These are phyloP conservation scores for Pluvialis apricaria DNA, from an alignment of 2,113 vertebrate species.

Conservation along the genomic window DNA sequence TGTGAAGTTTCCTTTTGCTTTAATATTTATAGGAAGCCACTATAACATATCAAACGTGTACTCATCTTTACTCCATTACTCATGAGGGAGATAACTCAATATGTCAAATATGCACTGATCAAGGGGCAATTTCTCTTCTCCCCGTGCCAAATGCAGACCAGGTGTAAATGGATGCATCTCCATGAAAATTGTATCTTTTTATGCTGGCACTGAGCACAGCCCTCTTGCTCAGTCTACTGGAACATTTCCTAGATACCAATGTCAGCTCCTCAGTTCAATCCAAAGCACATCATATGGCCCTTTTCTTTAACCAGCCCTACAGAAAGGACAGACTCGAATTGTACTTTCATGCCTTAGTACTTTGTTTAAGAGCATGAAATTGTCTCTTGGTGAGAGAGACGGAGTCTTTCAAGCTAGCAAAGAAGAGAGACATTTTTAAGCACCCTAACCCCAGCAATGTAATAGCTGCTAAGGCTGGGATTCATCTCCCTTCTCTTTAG, in stretches of 20 bases:
- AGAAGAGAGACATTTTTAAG: neutral
- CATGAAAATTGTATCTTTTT: constrained; percentile 9
- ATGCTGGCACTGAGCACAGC: neutral
- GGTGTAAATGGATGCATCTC: constrained; percentile 54
- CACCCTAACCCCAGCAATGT: constrained; percentile 15
- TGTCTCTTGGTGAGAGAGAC: constrained; percentile 13
- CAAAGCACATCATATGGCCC: neutral
- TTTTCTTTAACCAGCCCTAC: constrained; percentile 25
- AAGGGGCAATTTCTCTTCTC: constrained; percentile 55
- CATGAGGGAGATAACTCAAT: constrained; percentile 36
- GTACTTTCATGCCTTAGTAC: constrained; percentile 53
- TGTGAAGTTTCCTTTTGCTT: constrained; percentile 49
- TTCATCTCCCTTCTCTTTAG: constrained; percentile 31
- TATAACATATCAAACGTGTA: constrained; percentile 47
- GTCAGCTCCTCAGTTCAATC: constrained; percentile 23
- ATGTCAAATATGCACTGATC: constrained; percentile 41
- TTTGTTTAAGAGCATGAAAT: constrained; percentile 62
- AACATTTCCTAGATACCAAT: constrained; percentile 38
- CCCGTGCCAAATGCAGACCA: constrained; percentile 23
- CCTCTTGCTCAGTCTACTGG: constrained; percentile 28
- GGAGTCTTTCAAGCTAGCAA: constrained; percentile 30
- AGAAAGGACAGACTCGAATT: constrained; percentile 6
- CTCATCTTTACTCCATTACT: constrained; percentile 55
- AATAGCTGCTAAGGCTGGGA: constrained; percentile 17
- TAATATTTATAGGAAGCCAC: constrained; percentile 57